Percentiles rank a stretch among this genome's conserved stretches.
phyloP scores from a whole-genome alignment of 2,797 vertebrate species.

The Cynodonichthys magdalenae region DNA sequence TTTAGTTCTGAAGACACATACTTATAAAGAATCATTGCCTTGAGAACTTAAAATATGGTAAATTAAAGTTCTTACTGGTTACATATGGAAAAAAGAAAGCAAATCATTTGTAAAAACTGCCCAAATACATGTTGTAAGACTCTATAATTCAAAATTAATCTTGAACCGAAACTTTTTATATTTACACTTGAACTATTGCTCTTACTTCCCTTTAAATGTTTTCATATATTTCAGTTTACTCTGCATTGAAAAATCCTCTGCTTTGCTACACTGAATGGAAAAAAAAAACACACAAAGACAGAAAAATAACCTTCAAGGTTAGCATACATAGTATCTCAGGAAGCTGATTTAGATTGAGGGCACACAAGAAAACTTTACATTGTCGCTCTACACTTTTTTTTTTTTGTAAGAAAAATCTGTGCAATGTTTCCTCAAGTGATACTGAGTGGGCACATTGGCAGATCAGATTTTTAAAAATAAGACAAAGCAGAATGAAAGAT shows the following conservation, averaged over 20 bases:
- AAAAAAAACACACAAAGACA: no score
- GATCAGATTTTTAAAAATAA: conserved; percentile 73
- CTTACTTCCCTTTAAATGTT: no score
- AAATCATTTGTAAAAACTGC: neutral
- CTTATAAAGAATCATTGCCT: neutral
- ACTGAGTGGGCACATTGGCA: conserved; percentile 62
- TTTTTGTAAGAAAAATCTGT: conserved; percentile 46
- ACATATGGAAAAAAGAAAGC: neutral
- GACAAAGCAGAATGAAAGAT: conserved; percentile 66
- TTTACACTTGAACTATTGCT: no score
- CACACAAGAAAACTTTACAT: conserved; percentile 29
- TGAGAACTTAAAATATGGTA: neutral
- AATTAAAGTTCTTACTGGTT: neutral
- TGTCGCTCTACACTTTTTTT: conserved; percentile 23
- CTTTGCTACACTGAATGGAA: no score
- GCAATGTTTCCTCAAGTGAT: conserved; percentile 51
- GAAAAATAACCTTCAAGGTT: no score
- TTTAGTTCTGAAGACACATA: neutral
- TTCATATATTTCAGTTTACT: no score
- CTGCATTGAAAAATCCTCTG: no score
- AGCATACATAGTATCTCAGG: neutral
- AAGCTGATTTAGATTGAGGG: conserved; percentile 8
- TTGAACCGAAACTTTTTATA: no score
- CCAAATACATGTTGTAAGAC: neutral
- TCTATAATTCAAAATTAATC: no score